Base-by-base conservation (phyloP, 2,888 invertebrate genomes). In the Mythimna impura region DNA sequence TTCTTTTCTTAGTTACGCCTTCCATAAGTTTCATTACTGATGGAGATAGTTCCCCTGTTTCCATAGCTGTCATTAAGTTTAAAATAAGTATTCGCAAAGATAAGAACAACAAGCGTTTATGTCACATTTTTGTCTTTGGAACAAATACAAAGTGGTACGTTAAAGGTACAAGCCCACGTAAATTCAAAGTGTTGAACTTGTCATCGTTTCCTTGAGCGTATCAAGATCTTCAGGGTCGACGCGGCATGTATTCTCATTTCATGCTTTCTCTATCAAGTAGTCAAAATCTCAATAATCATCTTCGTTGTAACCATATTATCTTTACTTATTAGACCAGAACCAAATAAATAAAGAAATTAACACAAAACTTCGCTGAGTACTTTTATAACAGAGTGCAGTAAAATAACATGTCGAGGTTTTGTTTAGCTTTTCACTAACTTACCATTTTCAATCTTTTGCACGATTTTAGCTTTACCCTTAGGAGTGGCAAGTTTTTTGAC, bases 401-500 rank as follows among this genome's bases (percentile, higher is more conserved):
- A 55, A 14, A 54, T 4, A 9, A 52, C 5, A 25, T 12, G 54
- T 54, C 12, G 3, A 17, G 25, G 2, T 30, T 17, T 17, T 55
- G n/a, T 20, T 17, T 30, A 14, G 8, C 30, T 20, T 34, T 14
- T 25, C 25, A 8, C 6, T 8, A 54, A 43, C 70, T 70, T 55
- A 82, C 72, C 72, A 14, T 61, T 61, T 52, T 64, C 43, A 25
- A 78, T 50, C 14, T 22, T 58, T 50, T 63, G 52, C 25, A 66
- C 22, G 2, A 82, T 62, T 54, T 77, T 43, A 2, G 54, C 54
- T 7, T 12, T 71, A 34, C 72, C 79, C 25, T 55, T 36, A 17
- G 43, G 22, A 30, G 60, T 60, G 7, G 6, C 0, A 10, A 79
- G 58, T 30, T 78, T 78, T 1, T 7, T 17, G 4, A 12, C 30